Evolutionary conservation across 1,140 invertebrate genomes (phyloP).

Genomic region (Triops longicaudatus): DNA sequence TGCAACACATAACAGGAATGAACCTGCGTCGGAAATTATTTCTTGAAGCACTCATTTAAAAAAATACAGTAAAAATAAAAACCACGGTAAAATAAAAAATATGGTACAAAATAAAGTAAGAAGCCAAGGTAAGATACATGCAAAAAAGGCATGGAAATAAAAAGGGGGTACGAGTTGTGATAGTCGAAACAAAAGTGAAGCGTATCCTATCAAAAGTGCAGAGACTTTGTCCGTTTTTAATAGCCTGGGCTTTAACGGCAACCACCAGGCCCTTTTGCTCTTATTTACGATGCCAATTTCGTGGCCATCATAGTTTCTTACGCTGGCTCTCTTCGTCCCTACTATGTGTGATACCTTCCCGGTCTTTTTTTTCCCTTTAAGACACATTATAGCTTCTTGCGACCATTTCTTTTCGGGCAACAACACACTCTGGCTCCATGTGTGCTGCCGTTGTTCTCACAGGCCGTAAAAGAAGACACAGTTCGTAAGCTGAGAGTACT

Average conservation of each 20-base stretch:
- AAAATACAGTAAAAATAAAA: too few relatives aligned
- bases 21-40: too few relatives aligned
- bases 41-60: too few relatives aligned
- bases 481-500: neutral
- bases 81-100: too few relatives aligned
- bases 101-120: neutral
- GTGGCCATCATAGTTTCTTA: constrained; percentile 12
- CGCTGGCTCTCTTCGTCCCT: neutral
- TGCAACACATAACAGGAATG: too few relatives aligned
- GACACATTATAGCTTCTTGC: constrained; percentile 2
- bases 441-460: neutral
- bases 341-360: neutral
- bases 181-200: neutral
- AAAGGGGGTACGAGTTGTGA: neutral
- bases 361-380: neutral
- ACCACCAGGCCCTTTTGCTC: neutral
- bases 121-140: neutral
- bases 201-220: neutral
- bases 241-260: neutral
- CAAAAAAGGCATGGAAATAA: neutral
- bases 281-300: constrained; percentile 12
- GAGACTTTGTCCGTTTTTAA: constrained; percentile 12
- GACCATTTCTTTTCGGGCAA: neutral
- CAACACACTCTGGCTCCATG: neutral
- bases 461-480: neutral